A percentile compares a stretch with the other conserved stretches of the same genome.
phyloP scores from a whole-genome alignment of 2,888 invertebrate genomes.

The Pterostichus madidus region DNA sequence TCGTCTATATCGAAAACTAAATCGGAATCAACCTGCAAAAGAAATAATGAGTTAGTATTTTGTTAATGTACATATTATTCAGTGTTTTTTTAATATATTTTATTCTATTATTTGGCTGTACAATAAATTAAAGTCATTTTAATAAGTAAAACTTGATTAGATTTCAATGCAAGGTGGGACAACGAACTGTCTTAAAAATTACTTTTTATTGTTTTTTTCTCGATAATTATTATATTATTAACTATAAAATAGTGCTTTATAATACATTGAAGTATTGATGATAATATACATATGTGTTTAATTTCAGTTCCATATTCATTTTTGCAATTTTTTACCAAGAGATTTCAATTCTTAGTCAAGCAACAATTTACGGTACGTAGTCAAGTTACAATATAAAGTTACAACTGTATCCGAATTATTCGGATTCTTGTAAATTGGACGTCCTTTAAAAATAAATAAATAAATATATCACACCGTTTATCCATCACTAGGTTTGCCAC shows the following conservation, averaged over 20 bases:
- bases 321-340: background rate
- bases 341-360: conserved; percentile 26
- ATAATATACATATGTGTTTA: too few species aligned
- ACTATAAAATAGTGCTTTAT: too few species aligned
- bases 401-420: too few species aligned
- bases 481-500: too few species aligned
- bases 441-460: too few species aligned
- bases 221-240: too few species aligned
- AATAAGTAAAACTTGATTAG: background rate
- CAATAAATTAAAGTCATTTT: background rate
- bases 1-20: conserved; percentile 75
- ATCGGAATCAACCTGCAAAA: conserved; percentile 76
- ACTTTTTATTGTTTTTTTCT: too few species aligned
- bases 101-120: conserved; percentile 13
- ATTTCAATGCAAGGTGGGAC: conserved; percentile 14
- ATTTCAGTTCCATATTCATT: background rate
- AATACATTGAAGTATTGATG: too few species aligned
- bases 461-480: too few species aligned
- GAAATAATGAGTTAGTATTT: background rate
- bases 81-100: background rate
- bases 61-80: background rate
- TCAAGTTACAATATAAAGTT: too few species aligned
- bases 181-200: background rate
- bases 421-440: too few species aligned
- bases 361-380: background rate